phyloP scores from a whole-genome alignment of 2,888 invertebrate genomes.

The Drosophila nr. perissopoda region DNA sequence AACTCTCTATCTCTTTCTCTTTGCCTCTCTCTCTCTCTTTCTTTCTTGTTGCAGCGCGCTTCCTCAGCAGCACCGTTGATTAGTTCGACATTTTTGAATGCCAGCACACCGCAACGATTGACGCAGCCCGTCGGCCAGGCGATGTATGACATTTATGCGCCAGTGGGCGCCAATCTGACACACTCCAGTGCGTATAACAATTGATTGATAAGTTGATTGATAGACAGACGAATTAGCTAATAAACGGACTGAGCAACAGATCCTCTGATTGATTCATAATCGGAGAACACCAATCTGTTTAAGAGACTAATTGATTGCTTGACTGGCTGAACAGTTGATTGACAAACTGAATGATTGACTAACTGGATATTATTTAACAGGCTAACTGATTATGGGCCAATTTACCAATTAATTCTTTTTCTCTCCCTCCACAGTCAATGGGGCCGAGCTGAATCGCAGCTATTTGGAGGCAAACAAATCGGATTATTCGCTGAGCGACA shows the following conservation, averaged over 20 bases:
- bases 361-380: neutral
- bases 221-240: neutral
- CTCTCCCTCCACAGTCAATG: conserved; percentile 75
- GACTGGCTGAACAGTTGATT: neutral
- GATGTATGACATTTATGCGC: conserved; percentile 50
- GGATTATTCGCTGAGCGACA: conserved; percentile 83
- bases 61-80: conserved; percentile 54
- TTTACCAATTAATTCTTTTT: neutral
- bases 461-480: conserved; percentile 84
- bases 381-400: neutral
- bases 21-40: neutral
- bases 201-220: neutral
- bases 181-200: conserved; percentile 73
- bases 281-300: neutral
- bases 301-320: neutral
- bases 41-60: conserved; percentile 30
- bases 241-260: neutral
- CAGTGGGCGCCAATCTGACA: conserved; percentile 67
- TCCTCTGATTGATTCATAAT: neutral
- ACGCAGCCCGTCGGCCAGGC: conserved; percentile 18
- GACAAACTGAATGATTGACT: neutral
- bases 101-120: conserved; percentile 83
- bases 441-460: conserved; percentile 84
- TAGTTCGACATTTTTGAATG: conserved; percentile 71
- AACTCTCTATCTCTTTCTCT: neutral